A percentile compares a stretch with the other conserved stretches of the same genome.
Evolutionary conservation across 2,888 invertebrate species (phyloP).

Genomic region (Hypselothyrea guttata): DNA sequence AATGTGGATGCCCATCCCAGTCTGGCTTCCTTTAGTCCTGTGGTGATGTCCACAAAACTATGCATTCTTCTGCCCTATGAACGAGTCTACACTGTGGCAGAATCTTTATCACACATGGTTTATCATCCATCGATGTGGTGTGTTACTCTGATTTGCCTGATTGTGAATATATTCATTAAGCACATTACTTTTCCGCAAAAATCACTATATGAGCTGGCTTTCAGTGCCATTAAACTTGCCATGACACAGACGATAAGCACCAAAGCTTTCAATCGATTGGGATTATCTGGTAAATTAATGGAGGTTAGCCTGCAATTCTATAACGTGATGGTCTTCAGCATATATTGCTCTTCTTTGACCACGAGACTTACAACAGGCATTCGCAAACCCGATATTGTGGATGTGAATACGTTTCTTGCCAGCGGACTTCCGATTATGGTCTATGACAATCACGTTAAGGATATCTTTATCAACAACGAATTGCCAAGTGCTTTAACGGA

Average conservation of each 20-base stretch:
- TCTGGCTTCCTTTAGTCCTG: no score
- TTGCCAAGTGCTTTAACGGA: background rate
- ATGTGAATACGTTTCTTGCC: constrained; percentile 8
- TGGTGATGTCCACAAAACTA: no score
- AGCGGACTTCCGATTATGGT: constrained; percentile 7
- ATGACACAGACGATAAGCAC: background rate
- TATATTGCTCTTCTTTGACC: background rate
- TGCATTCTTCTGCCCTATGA: no score
- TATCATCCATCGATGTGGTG: no score
- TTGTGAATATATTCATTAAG: no score
- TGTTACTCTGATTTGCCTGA: no score
- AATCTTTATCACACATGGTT: no score
- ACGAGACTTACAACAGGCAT: constrained; percentile 1
- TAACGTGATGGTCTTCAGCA: background rate
- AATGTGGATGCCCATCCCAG: background rate
- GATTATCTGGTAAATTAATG: constrained; percentile 4
- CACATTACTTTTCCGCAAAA: background rate
- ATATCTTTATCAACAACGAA: background rate
- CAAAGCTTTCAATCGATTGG: background rate
- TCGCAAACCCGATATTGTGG: constrained; percentile 11
- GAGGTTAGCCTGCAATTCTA: background rate
- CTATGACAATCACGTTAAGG: background rate
- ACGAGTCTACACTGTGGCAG: no score
- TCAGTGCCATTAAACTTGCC: background rate
- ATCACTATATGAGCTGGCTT: background rate